These are phyloP conservation scores for Lepidurus couesii DNA, from an alignment of 1,140 invertebrate genomes.

Conservation along the genomic window DNA sequence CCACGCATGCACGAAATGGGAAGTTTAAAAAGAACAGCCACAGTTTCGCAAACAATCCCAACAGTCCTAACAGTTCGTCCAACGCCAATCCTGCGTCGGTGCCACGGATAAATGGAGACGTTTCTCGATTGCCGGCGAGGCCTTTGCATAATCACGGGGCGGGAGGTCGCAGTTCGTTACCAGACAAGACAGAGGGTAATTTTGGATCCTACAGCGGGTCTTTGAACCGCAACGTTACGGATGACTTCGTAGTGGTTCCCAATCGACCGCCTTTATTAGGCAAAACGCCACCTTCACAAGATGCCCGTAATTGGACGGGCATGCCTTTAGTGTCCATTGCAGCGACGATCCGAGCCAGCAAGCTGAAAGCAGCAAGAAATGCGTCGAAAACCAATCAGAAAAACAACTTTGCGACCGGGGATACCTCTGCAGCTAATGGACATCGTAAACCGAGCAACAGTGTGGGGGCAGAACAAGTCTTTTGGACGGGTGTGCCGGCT, in stretches of 20 bases:
- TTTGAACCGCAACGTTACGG: conserved; percentile 25
- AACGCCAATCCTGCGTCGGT: conserved; percentile 23
- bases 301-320: conserved; percentile 52
- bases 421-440: not conserved
- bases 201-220: not conserved
- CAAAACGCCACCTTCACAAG: conserved; percentile 1
- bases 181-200: not conserved
- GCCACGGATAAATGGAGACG: conserved; percentile 11
- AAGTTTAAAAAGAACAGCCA: conserved; percentile 27
- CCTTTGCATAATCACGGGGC: not conserved
- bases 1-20: conserved; percentile 43
- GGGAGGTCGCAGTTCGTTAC: not conserved
- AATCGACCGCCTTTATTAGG: not conserved
- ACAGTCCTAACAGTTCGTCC: too few relatives aligned
- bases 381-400: conserved; percentile 20
- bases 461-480: not conserved
- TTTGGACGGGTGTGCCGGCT: not conserved
- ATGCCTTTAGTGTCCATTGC: conserved; percentile 61
- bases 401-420: not conserved
- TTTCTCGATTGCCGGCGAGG: not conserved
- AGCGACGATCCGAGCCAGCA: conserved; percentile 41
- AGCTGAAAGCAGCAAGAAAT: conserved; percentile 26
- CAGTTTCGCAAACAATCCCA: not conserved
- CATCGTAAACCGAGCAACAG: conserved; percentile 26
- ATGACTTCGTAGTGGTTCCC: conserved; percentile 20